Percentiles rank a stretch among this genome's conserved stretches.
Conservation (phyloP, 2,797 vertebrate species). For the Phoxinus dragarum region DNA sequence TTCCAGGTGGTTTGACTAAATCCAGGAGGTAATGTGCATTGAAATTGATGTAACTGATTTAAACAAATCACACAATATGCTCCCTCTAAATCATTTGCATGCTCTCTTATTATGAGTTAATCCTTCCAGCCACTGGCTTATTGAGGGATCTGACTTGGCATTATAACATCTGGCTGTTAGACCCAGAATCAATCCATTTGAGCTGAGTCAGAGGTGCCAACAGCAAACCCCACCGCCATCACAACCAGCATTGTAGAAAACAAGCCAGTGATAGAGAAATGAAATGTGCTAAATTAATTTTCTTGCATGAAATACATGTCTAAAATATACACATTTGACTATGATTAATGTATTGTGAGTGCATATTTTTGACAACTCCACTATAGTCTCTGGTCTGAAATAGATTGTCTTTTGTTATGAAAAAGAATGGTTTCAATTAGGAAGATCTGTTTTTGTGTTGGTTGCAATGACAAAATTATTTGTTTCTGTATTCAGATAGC, state of each 20-base stretch:
- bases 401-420: not conserved
- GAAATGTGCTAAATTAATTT: not conserved
- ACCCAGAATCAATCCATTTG: slow-evolving; percentile 71
- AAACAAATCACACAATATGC: slow-evolving; percentile 66
- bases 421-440: not conserved
- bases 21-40: slow-evolving; percentile 25
- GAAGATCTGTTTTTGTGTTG: not conserved
- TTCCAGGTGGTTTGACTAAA: slow-evolving; percentile 10
- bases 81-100: slow-evolving; percentile 66
- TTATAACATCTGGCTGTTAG: slow-evolving; percentile 64
- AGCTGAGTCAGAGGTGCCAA: slow-evolving; percentile 47
- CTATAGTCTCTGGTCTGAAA: not conserved
- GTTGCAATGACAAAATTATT: not conserved
- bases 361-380: not conserved
- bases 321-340: not conserved
- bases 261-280: not conserved
- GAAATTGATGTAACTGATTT: slow-evolving; percentile 61
- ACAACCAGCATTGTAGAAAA: not conserved
- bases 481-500: not conserved
- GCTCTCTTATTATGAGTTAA: slow-evolving; percentile 63
- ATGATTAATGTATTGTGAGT: not conserved
- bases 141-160: slow-evolving; percentile 66
- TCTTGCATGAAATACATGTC: not conserved
- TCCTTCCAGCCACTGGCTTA: slow-evolving; percentile 71
- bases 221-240: not conserved